These are phyloP conservation scores for Machaerirhynchus nigripectus DNA, from an alignment of 2,113 vertebrate genomes.

Conservation along the genomic window DNA sequence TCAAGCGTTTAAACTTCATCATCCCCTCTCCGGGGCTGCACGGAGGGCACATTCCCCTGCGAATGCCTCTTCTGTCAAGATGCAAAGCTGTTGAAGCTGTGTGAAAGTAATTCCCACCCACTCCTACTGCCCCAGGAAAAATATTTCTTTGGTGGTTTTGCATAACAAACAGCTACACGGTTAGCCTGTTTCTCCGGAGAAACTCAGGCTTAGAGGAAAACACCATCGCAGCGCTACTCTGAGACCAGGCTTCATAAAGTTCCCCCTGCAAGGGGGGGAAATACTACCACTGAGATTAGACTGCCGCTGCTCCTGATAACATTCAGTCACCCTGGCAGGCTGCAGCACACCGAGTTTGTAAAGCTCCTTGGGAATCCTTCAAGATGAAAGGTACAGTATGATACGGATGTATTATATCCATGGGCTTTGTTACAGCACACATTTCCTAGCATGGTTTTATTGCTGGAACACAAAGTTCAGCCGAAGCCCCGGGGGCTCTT, in stretches of 20 bases:
- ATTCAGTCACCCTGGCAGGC: slow-evolving; percentile 41
- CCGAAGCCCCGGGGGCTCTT: not conserved
- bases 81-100: not conserved
- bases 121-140: slow-evolving; percentile 42
- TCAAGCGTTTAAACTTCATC: not conserved
- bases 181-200: not conserved
- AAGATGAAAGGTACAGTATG: slow-evolving; percentile 59
- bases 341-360: slow-evolving; percentile 23
- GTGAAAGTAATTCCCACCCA: slow-evolving; percentile 25
- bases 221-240: not conserved
- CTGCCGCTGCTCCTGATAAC: slow-evolving; percentile 13
- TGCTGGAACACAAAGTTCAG: slow-evolving; percentile 57
- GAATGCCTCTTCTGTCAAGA: not conserved
- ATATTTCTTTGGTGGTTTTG: not conserved
- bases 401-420: slow-evolving; percentile 50
- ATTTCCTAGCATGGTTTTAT: slow-evolving; percentile 22
- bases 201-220: not conserved
- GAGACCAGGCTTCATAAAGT: not conserved
- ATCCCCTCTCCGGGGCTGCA: not conserved
- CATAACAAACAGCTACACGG: slow-evolving; percentile 25
- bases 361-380: slow-evolving; percentile 65
- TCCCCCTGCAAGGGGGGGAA: not conserved
- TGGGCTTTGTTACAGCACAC: slow-evolving; percentile 51
- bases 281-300: not conserved
- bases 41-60: not conserved